A percentile compares a stretch with the other conserved stretches of the same genome.
These are phyloP conservation scores for Theristus sp. DNA, from an alignment of 2,888 invertebrate species.

Conservation along the genomic window DNA sequence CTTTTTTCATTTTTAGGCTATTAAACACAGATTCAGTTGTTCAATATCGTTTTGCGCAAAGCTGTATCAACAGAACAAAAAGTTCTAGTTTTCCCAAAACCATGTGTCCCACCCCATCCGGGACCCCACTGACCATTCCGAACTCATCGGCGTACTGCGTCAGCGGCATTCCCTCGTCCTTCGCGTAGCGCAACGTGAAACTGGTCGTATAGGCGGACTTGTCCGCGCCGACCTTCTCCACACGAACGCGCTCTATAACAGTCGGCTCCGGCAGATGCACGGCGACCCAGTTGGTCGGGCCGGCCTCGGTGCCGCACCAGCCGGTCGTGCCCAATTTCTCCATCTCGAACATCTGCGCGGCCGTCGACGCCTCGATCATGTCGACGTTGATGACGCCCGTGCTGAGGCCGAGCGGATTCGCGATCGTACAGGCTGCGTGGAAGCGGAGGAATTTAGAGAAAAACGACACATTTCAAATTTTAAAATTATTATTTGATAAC, in stretches of 20 bases:
- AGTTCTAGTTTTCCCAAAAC: too few species aligned
- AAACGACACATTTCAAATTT: too few species aligned
- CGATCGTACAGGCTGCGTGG: constrained; percentile 7
- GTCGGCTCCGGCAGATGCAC: constrained; percentile 15
- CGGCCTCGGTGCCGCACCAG: neutral
- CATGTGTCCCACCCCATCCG: too few species aligned
- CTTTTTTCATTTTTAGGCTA: too few species aligned
- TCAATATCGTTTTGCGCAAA: too few species aligned
- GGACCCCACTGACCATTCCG: constrained; percentile 5
- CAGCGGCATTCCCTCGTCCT: constrained; percentile 3
- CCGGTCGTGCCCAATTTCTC: neutral
- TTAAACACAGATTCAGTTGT: too few species aligned
- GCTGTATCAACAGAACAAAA: too few species aligned
- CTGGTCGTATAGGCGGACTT: constrained; percentile 6
- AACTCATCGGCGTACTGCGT: constrained; percentile 2
- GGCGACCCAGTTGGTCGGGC: constrained; percentile 7
- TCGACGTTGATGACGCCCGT: neutral
- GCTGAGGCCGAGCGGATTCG: constrained; percentile 9
- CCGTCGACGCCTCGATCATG: constrained; percentile 1
- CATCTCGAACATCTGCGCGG: neutral
- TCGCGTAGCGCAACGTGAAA: constrained; percentile 6
- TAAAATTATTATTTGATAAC: too few species aligned
- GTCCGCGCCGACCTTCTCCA: constrained; percentile 14
- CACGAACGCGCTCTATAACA: constrained; percentile 15
- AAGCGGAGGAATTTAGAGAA: too few species aligned